Conservation (phyloP, 1,140 invertebrate genomes). For the Drosophila parvula region DNA sequence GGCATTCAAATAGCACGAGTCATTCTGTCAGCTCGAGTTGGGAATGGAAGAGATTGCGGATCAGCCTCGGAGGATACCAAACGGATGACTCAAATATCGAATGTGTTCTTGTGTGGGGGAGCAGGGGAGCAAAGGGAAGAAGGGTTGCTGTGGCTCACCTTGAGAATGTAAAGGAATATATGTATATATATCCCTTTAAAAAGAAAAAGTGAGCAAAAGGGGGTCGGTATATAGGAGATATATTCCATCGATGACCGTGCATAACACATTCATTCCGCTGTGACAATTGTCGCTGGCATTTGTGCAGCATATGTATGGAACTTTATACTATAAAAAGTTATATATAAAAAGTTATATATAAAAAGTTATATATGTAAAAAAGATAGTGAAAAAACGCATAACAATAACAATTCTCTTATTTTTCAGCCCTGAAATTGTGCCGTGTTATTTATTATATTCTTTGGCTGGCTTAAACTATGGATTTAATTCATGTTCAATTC, state of each 20-base stretch:
- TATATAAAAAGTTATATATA: not conserved
- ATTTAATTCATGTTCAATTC: not conserved
- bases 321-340: not conserved
- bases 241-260: slow-evolving; percentile 22
- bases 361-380: not conserved
- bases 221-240: not conserved
- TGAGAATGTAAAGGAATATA: slow-evolving; percentile 5
- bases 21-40: slow-evolving; percentile 39
- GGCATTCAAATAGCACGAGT: slow-evolving; percentile 31
- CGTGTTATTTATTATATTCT: not conserved
- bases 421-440: not conserved
- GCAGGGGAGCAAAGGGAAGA: not conserved
- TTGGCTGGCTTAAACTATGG: not conserved
- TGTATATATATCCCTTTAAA: not conserved
- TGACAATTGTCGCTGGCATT: slow-evolving; percentile 28
- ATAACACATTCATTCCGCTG: slow-evolving; percentile 45
- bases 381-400: not conserved
- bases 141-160: slow-evolving; percentile 14
- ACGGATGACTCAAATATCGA: slow-evolving; percentile 4
- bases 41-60: slow-evolving; percentile 30
- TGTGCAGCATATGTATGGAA: not conserved
- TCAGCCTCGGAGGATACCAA: slow-evolving; percentile 24
- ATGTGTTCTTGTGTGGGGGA: not conserved
- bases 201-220: not conserved
- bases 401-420: not conserved